Base-by-base conservation (phyloP, 2,113 vertebrate species). In the Tenebrosternarchus preto region DNA sequence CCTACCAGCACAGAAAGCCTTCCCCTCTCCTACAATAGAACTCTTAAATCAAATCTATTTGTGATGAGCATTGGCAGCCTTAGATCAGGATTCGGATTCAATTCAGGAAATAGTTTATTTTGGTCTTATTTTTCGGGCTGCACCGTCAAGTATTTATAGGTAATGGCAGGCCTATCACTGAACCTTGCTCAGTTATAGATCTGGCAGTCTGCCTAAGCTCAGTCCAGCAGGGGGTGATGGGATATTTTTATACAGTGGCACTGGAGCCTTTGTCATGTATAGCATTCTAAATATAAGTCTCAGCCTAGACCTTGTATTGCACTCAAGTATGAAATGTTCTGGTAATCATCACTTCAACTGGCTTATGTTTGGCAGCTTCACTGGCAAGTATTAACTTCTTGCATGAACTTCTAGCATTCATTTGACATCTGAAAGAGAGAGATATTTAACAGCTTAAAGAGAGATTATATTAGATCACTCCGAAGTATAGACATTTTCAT, bases 281-380 rank as follows among this genome's bases (percentile, higher is more conserved):
- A 31, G 50, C 55, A 77, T 71, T 80, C 73, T 82, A 84, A 81
- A 85, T 81, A 77, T 83, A 84, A 81, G 33, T 36, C 72, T 64
- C 36, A 31, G 46, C 17, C 22, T 20, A 31, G 50, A 78, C 22
- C 5, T 84, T 39, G 27, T 55, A 72, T 84, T 73, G 81, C 73
- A 20, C 50, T 43, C 16, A 19, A 69, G 71, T 63, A 43, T 68
- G 50, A 73, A 57, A 70, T 36, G 33, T 76, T 79, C 53, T 24
- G 25, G 25, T 8, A 43, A 61, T 71, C 2, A 4, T 36, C 2
- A 67, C 20, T 68, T 53, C 20, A 36, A 9, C 69, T 78, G 76
- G 64, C 64, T 2, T 8, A 43, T 19, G 29, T 25, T 16, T 6
- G 53, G 43, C 20, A 33, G 60, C 29, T 66, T 36, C 25, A 66